phyloP scores from a whole-genome alignment of 2,113 vertebrate species.

The Gnathonemus echidnorhynchus region DNA sequence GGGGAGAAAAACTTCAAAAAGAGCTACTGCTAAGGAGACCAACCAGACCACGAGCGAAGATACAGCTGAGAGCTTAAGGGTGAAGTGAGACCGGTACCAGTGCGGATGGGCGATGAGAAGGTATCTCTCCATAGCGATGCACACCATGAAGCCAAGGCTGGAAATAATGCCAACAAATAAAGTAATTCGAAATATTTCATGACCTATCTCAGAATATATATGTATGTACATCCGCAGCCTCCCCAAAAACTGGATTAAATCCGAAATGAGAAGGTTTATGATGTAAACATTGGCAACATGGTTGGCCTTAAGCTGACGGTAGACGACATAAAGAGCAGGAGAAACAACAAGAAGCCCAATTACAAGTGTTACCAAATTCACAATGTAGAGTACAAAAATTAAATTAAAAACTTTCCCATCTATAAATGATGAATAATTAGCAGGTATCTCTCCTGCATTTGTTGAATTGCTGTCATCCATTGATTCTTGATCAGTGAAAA shows the following conservation, averaged over 20 bases:
- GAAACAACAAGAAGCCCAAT: too few species aligned
- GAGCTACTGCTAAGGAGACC: neutral
- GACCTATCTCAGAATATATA: too few species aligned
- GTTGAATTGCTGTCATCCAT: too few species aligned
- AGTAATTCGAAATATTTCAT: too few species aligned
- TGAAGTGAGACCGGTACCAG: neutral
- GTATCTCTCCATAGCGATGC: constrained; percentile 13
- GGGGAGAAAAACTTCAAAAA: too few species aligned
- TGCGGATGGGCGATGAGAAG: neutral
- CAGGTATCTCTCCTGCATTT: too few species aligned
- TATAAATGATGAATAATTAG: too few species aligned
- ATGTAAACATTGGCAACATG: neutral
- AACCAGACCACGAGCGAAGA: neutral
- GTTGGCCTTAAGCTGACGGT: neutral
- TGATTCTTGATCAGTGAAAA: too few species aligned
- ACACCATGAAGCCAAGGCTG: constrained; percentile 4
- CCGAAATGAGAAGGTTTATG: constrained; percentile 5
- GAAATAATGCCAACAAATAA: neutral
- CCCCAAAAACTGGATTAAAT: neutral
- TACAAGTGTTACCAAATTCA: too few species aligned
- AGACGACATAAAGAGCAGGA: neutral
- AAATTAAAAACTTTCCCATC: too few species aligned
- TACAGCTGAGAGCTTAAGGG: neutral
- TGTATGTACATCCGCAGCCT: too few species aligned
- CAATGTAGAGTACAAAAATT: too few species aligned